These are phyloP conservation scores for Myotis davidii DNA, from an alignment of 2,113 vertebrate genomes.

Conservation along the genomic window DNA sequence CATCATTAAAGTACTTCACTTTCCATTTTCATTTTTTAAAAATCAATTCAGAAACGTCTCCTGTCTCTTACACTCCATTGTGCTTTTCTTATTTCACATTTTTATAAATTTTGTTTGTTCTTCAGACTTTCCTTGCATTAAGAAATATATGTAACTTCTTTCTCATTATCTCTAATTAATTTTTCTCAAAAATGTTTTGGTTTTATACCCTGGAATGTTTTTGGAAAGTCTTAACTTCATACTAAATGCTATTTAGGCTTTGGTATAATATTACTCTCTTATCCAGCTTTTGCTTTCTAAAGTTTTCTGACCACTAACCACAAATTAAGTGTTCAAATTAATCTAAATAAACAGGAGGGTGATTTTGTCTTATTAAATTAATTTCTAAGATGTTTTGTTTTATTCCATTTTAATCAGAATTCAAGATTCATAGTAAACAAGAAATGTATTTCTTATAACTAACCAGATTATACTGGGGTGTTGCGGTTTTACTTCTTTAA, in stretches of 20 bases:
- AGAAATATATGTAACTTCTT: conserved; percentile 1
- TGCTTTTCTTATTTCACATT: conserved; percentile 33
- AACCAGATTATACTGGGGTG: neutral
- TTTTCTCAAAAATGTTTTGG: neutral
- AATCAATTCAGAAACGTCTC: neutral
- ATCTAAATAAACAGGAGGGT: conserved; percentile 16
- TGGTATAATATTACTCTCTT: neutral
- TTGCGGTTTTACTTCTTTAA: conserved; percentile 33
- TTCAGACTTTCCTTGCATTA: neutral
- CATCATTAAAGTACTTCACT: neutral
- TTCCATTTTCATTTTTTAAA: neutral
- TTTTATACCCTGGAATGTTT: neutral
- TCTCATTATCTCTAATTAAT: neutral
- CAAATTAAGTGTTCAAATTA: conserved; percentile 21
- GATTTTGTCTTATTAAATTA: conserved; percentile 34
- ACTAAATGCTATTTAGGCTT: neutral
- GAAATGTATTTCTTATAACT: conserved; percentile 21
- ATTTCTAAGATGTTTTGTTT: conserved; percentile 51
- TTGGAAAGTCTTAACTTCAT: neutral
- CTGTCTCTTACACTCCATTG: neutral
- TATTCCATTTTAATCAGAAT: neutral
- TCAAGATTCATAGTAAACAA: conserved; percentile 28
- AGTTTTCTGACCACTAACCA: conserved; percentile 1
- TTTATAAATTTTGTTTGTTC: conserved; percentile 25
- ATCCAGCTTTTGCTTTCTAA: conserved; percentile 17